Base-by-base conservation (phyloP, 2,113 vertebrate genomes). In the Aix galericulata region DNA sequence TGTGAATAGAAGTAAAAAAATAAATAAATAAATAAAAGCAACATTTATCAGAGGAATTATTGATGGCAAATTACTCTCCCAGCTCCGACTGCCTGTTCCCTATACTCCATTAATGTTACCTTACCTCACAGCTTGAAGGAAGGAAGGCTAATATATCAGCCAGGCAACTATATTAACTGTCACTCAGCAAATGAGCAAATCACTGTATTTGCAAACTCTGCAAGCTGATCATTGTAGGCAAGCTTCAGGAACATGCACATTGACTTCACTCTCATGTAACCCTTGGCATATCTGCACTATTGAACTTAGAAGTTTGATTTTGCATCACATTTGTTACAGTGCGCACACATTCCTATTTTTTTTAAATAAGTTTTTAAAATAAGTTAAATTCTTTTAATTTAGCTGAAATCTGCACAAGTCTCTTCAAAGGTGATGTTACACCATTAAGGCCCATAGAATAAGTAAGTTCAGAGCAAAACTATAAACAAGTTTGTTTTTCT, bases 161-260 rank as follows among this genome's bases (percentile, higher is more conserved):
- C 44, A 82, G 91, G 64, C 44, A 93, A 5, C 80, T 64, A 7
- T 50, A 77, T 69, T n/a, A 95, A 82, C 88, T 93, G 88, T 89
- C 91, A 88, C 38, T 92, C 80, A 88, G 4, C 60, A 94, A 72
- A 86, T 56, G 42, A 88, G 42, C 59, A 92, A 92, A 92, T 91
- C 21, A 71, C 76, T 91, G 9, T 88, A 63, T 90, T 75, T 96
- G 66, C 53, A 90, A 95, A 94, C 53, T 83, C 82, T 73, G 66
- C 69, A 88, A 90, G 73, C 80, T 93, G 85, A 94, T 77, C 56
- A 44, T 48, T 91, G 58, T 72, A 75, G 86, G 60, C 79, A 82
- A 26, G 77, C 86, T 86, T 92, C 46, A 89, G 69, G 66, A 91
- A 87, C 73, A 82, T 15, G 44, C 53, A 82, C 60, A 62, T 53